Base-by-base conservation (phyloP, 2,888 invertebrate genomes). In the Coelopa pilipes region DNA sequence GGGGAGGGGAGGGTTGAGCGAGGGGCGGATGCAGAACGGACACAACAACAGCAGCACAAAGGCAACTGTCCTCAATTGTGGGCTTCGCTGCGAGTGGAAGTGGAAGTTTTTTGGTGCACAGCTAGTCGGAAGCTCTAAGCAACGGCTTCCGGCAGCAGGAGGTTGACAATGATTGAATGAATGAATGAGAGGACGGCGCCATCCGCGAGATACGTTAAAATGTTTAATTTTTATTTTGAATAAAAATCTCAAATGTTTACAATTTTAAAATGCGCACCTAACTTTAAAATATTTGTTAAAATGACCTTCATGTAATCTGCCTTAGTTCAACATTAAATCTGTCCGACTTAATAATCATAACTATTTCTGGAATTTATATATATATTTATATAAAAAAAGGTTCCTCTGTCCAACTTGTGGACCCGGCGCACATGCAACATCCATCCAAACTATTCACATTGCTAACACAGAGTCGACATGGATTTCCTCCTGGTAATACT, bases 181-280 rank as follows among this genome's bases (percentile, higher is more conserved):
- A n/a, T n/a, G n/a, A n/a, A n/a, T n/a, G n/a, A n/a, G n/a, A n/a
- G n/a, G 7, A 34, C 34, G 7, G 2, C 34, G 34, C 7, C 7
- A 34, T 34, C 34, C 34, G 7, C 7, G 34, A 34, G 7, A 34
- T 34, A 34, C 34, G 34, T 34, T 34, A 34, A 34, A 59, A 59
- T 59, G 3, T 59, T 21, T 12, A 59, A 62, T 62, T 65, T 66
- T 50, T 66, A 21, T 66, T 66, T 66, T 50, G 13, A 49, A 13
- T n/a, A 66, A 50, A 66, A 66, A 49, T 34, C 21, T 66, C 49
- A 17, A 66, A 49, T 66, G 66, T 17, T 49, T 50, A 66, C 21
- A 66, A 66, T 66, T 66, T 66, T 49, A 66, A 66, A 66, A 49
- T 47, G 62, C 62, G 45, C 50, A 45, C 4, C 21, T 50, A 24